Evolutionary conservation across 2,888 invertebrate genomes (phyloP).

Genomic region (Agrotis clavis): DNA sequence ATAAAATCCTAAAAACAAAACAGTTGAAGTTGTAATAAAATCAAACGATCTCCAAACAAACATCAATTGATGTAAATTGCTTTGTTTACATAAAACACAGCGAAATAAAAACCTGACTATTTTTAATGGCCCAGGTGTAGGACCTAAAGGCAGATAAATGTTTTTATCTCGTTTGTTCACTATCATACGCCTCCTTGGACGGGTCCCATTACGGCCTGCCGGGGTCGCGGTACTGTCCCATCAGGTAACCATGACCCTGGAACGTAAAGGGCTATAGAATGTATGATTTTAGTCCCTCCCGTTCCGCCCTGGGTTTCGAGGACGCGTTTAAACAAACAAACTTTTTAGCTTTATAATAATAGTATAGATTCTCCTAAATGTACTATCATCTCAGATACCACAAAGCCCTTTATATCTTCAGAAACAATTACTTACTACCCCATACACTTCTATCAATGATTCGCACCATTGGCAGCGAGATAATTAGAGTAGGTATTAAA

Average conservation of each 20-base stretch:
- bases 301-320: too few relatives aligned
- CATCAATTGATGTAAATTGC: constrained; percentile 15
- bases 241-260: too few relatives aligned
- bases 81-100: constrained; percentile 24
- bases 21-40: constrained; percentile 25
- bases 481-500: constrained; percentile 14
- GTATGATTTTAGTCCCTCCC: too few relatives aligned
- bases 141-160: not conserved
- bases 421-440: not conserved
- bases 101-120: constrained; percentile 18
- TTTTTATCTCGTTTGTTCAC: too few relatives aligned
- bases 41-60: constrained; percentile 24
- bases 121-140: constrained; percentile 4
- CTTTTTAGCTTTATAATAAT: too few relatives aligned
- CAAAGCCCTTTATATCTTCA: constrained; percentile 20
- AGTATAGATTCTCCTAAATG: too few relatives aligned
- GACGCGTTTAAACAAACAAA: too few relatives aligned
- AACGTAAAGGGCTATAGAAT: too few relatives aligned
- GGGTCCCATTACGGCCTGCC: too few relatives aligned
- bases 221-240: too few relatives aligned
- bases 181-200: too few relatives aligned
- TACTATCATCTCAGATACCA: not conserved
- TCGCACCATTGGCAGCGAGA: constrained; percentile 8
- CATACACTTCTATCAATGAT: constrained; percentile 20
- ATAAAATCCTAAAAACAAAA: constrained; percentile 12